phyloP scores from a whole-genome alignment of 2,888 invertebrate genomes.

The Campaea margaritaria region DNA sequence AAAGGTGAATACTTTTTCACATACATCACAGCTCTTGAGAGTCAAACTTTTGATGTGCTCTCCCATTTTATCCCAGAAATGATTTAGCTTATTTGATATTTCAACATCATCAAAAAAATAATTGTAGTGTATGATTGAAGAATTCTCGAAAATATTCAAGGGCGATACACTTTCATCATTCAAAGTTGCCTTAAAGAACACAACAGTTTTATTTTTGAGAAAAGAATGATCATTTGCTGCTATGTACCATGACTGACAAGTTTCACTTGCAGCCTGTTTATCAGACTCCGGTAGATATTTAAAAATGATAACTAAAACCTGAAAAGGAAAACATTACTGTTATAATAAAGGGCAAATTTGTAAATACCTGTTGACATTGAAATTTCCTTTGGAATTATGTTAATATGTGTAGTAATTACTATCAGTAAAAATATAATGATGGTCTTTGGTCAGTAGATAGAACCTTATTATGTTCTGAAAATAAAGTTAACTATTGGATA shows the following conservation, averaged over 20 bases:
- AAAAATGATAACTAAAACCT: slow-evolving; percentile 88
- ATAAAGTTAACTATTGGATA: not conserved
- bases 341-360: too few species aligned
- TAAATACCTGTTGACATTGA: too few species aligned
- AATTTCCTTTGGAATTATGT: too few species aligned
- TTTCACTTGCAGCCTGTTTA: slow-evolving; percentile 87
- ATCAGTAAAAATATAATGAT: too few species aligned
- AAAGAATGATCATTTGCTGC: slow-evolving; percentile 87
- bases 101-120: slow-evolving; percentile 84
- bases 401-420: too few species aligned
- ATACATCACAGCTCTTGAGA: slow-evolving; percentile 86
- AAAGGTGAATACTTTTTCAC: slow-evolving; percentile 86
- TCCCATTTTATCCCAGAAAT: slow-evolving; percentile 86
- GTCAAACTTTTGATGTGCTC: slow-evolving; percentile 82
- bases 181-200: slow-evolving; percentile 74
- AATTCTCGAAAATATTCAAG: slow-evolving; percentile 72
- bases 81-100: slow-evolving; percentile 75
- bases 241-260: slow-evolving; percentile 88
- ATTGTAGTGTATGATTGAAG: slow-evolving; percentile 73
- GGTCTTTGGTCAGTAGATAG: too few species aligned
- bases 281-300: slow-evolving; percentile 87
- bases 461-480: too few species aligned
- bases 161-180: slow-evolving; percentile 72
- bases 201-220: slow-evolving; percentile 80
- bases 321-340: slow-evolving; percentile 51